These are phyloP conservation scores for Bos indicus DNA, from an alignment of 2,113 vertebrate genomes.

Conservation along the genomic window DNA sequence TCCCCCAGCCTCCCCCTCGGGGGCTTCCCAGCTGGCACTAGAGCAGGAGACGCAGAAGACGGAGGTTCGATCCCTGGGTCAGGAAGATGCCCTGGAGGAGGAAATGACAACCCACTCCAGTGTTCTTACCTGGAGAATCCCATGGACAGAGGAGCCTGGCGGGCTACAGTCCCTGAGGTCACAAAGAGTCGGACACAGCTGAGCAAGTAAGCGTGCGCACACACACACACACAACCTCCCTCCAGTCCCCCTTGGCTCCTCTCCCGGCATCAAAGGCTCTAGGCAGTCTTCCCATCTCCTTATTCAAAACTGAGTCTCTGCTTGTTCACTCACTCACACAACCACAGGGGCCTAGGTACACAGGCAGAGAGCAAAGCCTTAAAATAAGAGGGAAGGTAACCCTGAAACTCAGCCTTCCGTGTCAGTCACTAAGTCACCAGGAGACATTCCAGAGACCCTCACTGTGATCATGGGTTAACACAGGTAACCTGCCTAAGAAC, in stretches of 20 bases:
- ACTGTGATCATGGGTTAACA: neutral
- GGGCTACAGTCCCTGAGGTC: neutral
- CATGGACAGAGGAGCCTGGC: neutral
- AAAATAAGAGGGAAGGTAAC: neutral
- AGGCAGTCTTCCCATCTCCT: neutral
- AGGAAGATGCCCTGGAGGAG: neutral
- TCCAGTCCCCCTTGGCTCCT: neutral
- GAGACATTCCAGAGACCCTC: neutral
- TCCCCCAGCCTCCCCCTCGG: neutral
- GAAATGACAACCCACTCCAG: neutral
- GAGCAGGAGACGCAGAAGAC: accelerated
- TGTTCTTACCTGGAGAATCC: neutral
- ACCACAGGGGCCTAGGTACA: neutral
- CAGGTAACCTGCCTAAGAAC: neutral
- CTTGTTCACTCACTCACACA: neutral
- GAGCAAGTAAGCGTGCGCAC: neutral
- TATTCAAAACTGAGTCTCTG: neutral
- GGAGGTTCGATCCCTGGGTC: neutral
- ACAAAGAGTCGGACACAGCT: neutral
- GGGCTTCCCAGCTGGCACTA: neutral
- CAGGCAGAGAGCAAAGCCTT: neutral
- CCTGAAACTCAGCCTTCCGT: neutral
- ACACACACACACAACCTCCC: neutral
- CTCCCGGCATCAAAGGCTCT: neutral
- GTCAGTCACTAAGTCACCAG: neutral